Percentiles rank a stretch among this genome's conserved stretches.
Evolutionary conservation across 2,888 invertebrate genomes (phyloP).

Genomic region (Hyppa rectilinea): DNA sequence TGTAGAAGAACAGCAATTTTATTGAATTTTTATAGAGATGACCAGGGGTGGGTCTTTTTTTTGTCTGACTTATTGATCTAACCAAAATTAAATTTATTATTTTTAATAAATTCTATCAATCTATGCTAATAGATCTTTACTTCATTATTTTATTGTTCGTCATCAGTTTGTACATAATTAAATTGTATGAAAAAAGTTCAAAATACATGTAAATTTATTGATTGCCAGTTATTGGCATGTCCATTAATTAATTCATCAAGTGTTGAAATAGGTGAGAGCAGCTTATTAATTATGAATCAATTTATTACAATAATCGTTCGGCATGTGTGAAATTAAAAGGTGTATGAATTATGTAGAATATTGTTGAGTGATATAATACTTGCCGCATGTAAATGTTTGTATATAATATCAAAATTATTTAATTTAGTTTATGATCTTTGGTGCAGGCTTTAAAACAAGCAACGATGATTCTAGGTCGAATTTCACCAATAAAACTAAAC

Average conservation of each 20-base stretch:
- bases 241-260: conserved; percentile 28
- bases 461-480: too few species aligned
- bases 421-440: too few species aligned
- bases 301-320: conserved; percentile 14
- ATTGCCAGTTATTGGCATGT: conserved; percentile 21
- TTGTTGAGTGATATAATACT: neutral
- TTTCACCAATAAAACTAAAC: too few species aligned
- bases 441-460: too few species aligned
- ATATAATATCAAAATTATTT: neutral
- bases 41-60: too few species aligned
- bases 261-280: conserved; percentile 30
- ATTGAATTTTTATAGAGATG: too few species aligned
- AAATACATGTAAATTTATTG: conserved; percentile 34
- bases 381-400: neutral
- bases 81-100: too few species aligned
- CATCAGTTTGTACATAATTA: neutral
- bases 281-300: conserved; percentile 41
- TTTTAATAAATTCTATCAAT: too few species aligned
- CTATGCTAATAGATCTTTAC: too few species aligned
- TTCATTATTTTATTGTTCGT: too few species aligned
- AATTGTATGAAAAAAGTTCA: neutral
- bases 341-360: conserved; percentile 11
- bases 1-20: too few species aligned
- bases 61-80: too few species aligned
- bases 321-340: conserved; percentile 27